phyloP scores from a whole-genome alignment of 2,113 vertebrate species.

The Stomatorhinus ivindoensis region DNA sequence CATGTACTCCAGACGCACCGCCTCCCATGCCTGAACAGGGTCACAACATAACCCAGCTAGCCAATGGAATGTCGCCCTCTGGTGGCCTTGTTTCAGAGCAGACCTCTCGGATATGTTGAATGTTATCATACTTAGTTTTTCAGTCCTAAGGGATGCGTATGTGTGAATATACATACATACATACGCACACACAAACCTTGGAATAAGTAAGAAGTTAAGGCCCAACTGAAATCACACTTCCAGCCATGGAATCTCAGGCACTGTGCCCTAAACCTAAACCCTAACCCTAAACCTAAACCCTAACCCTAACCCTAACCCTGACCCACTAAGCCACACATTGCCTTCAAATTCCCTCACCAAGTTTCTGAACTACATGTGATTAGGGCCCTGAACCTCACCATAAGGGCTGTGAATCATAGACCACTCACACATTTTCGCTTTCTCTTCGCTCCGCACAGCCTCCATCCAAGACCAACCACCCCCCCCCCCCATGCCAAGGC shows the following conservation, averaged over 20 bases:
- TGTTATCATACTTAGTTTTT: no score
- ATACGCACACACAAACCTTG: no score
- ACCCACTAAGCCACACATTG: not conserved
- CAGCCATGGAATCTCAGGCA: not conserved
- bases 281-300: no score
- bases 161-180: no score
- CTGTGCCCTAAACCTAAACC: no score
- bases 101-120: no score
- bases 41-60: not conserved
- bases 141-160: no score
- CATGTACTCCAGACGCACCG: constrained; percentile 78
- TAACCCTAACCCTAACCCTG: no score
- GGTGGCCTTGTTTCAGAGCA: not conserved
- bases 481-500: not conserved
- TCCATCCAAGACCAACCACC: not conserved
- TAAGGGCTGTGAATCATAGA: not conserved
- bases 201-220: not conserved
- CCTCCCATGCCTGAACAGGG: constrained; percentile 75
- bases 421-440: not conserved
- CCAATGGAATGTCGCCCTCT: not conserved
- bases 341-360: not conserved
- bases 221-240: not conserved
- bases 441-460: not conserved
- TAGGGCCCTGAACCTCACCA: not conserved
- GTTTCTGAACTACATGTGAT: not conserved